Percentiles rank a stretch among this genome's conserved stretches.
Evolutionary conservation across 2,888 invertebrate species (phyloP).

Genomic region (Pantelozetes paolii): DNA sequence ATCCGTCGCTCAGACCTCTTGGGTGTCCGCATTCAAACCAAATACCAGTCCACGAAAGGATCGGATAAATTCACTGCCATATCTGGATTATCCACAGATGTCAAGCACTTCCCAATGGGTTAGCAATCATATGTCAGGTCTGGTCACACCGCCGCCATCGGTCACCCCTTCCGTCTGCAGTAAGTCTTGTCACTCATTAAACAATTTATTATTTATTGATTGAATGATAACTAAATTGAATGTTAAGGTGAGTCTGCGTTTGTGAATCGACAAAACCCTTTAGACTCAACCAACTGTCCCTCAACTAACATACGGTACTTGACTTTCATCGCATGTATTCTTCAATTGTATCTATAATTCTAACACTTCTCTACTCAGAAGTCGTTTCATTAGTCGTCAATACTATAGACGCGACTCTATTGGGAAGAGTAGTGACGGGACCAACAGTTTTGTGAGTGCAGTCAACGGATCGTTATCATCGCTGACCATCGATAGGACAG

Average conservation of each 20-base stretch:
- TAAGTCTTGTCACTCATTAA: not conserved
- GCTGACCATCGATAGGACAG: not conserved
- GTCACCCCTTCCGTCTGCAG: not conserved
- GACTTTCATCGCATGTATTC: not conserved
- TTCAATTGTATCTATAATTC: not conserved
- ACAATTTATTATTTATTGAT: not conserved
- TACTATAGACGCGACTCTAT: not conserved
- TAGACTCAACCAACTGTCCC: not conserved
- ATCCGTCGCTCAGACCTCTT: slow-evolving; percentile 22
- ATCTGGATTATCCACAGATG: not conserved
- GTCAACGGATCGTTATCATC: slow-evolving; percentile 1
- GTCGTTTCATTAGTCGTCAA: not conserved
- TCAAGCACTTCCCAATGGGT: not conserved
- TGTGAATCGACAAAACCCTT: not conserved
- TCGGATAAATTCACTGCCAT: not conserved
- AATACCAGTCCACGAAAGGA: not conserved
- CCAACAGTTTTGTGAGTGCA: not conserved
- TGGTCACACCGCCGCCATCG: slow-evolving; percentile 15
- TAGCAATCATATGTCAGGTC: not conserved
- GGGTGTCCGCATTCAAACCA: slow-evolving; percentile 18
- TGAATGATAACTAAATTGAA: not conserved
- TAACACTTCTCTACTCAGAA: not conserved
- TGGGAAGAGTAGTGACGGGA: not conserved
- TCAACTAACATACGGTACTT: not conserved
- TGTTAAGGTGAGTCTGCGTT: not conserved